Conservation (phyloP, 2,113 vertebrate genomes). For the Mastomys coucha region DNA sequence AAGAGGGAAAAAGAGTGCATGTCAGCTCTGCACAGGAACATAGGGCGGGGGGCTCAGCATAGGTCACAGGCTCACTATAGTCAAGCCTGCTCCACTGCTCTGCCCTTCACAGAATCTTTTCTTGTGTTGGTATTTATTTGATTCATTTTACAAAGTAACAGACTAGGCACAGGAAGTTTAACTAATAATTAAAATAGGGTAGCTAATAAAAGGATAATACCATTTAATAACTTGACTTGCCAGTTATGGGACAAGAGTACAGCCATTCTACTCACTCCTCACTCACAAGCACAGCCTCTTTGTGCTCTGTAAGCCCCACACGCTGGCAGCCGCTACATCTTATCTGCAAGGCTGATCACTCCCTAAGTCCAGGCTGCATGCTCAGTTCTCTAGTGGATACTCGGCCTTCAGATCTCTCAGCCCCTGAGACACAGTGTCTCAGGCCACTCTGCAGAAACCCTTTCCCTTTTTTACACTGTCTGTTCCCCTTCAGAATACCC, state of each 20-base stretch:
- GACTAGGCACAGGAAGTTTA: neutral
- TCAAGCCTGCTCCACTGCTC: neutral
- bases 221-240: neutral
- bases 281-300: neutral
- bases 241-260: neutral
- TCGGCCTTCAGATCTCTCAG: neutral
- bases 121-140: neutral
- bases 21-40: neutral
- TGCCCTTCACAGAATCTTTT: neutral
- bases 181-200: neutral
- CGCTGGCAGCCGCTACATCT: too few species aligned
- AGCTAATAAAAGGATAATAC: neutral
- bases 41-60: fast-evolving
- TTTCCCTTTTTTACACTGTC: neutral
- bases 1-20: neutral
- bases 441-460: neutral
- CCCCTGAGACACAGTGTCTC: neutral
- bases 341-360: too few species aligned
- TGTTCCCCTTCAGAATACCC: neutral
- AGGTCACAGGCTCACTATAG: neutral
- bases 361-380: neutral
- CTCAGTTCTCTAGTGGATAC: neutral
- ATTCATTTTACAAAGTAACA: neutral
- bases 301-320: neutral
- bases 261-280: neutral